A percentile compares a stretch with the other conserved stretches of the same genome.
phyloP scores from a whole-genome alignment of 2,113 vertebrate genomes.

The Urocolius indicus region DNA sequence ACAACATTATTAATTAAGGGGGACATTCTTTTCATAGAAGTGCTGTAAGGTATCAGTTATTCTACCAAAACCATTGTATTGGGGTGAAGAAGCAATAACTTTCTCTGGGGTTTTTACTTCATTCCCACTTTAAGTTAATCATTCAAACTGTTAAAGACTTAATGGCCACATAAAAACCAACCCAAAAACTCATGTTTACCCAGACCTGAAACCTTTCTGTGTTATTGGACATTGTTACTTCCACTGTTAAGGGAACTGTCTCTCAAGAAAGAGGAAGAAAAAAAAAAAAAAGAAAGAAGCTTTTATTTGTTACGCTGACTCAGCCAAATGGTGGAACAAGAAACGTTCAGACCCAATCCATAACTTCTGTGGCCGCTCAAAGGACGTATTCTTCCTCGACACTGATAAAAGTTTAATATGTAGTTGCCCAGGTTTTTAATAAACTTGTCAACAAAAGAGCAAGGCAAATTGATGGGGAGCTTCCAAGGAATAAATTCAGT shows the following conservation, averaged over 20 bases:
- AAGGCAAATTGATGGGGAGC: conserved; percentile 78
- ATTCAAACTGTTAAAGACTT: conserved; percentile 32
- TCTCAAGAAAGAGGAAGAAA: neutral
- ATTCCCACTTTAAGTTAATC: conserved; percentile 24
- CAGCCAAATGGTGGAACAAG: conserved; percentile 24
- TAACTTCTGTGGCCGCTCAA: conserved; percentile 66
- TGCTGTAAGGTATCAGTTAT: neutral
- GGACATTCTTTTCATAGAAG: neutral
- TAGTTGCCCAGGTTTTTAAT: conserved; percentile 81
- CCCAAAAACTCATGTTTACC: neutral
- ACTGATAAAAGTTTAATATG: conserved; percentile 78
- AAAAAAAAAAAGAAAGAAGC: neutral
- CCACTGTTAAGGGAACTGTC: neutral
- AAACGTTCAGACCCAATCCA: conserved; percentile 38
- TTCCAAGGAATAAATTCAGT: conserved; percentile 74
- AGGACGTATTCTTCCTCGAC: conserved; percentile 66
- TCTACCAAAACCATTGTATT: neutral
- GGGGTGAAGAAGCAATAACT: neutral
- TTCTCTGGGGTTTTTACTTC: neutral
- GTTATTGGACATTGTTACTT: neutral
- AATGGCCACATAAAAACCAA: accelerated
- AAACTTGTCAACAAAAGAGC: conserved; percentile 84
- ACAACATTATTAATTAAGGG: neutral
- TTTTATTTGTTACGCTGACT: conserved; percentile 63
- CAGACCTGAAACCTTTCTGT: neutral